Base-by-base conservation (phyloP, 1,140 invertebrate genomes). In the Tetramorium simillimum region DNA sequence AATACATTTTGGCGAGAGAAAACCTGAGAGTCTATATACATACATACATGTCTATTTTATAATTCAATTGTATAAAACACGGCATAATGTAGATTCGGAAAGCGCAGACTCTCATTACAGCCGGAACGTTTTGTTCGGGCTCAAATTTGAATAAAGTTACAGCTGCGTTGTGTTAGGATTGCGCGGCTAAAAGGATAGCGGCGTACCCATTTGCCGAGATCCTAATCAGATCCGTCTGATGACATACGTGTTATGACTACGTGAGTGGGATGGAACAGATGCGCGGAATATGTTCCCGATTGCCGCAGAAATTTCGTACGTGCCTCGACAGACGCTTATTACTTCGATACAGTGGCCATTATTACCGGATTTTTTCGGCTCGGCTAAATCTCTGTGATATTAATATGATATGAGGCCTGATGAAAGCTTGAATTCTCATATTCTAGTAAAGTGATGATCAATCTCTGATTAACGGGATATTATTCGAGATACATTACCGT, bases 221-320 rank as follows among this genome's bases (percentile, higher is more conserved):
- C 69, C 69, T 73, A 84, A 84, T 84, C 80, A 84, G 80, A 84
- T 84, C 69, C 18, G 69, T 84, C 67, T 84, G 80, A 84, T 84
- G 80, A 84, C 80, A 75, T 84, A 73, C 80, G 80, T 84, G 80
- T 84, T 73, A 84, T 56, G 80, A 84, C 80, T 84, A 60, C 56
- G 56, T 60, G 80, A 84, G 53, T 28, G 16, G 53, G 58, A 60
- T 14, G 53, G 53, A 84, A 75, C 80, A 75, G 69, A 84, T 84
- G 80, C 56, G 9, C 53, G 56, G 80, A 84, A 84, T 73, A 84
- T 73, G 80, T 70, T 84, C 56, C 69, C 46, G 21, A 84, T 84
- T 84, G 69, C 80, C n/a, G 16, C 43, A 37, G 69, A 49, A 60
- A 75, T 73, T 82, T 73, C n/a, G 69, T 73, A 75, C 80, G 70